Evolutionary conservation across 2,797 vertebrate species (phyloP).

Genomic region (Cuculus canorus): DNA sequence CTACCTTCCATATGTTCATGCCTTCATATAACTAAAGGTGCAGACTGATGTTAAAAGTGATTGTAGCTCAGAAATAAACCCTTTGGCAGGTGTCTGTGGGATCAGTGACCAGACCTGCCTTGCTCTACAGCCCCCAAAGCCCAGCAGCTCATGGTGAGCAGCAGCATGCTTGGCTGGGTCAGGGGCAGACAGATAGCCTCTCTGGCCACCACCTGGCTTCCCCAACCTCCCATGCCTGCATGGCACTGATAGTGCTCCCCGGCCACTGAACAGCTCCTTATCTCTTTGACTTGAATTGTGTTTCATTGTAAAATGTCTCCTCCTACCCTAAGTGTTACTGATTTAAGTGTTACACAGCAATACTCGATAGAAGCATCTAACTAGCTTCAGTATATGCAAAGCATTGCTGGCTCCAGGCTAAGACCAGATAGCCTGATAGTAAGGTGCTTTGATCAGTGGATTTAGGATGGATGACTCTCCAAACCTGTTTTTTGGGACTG

Average conservation of each 20-base stretch:
- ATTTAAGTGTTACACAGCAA: neutral
- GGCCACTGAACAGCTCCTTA: neutral
- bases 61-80: neutral
- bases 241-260: neutral
- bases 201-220: neutral
- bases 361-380: neutral
- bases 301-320: neutral
- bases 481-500: neutral
- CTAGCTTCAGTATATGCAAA: neutral
- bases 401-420: neutral
- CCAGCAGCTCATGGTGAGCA: neutral
- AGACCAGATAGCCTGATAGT: neutral
- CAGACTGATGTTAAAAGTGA: neutral
- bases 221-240: accelerated
- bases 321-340: neutral
- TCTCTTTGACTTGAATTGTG: neutral
- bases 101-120: neutral
- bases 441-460: neutral
- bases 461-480: neutral
- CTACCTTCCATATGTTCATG: neutral
- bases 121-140: neutral
- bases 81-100: neutral
- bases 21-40: neutral
- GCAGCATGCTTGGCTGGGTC: accelerated
- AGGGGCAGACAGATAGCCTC: neutral